A percentile compares a stretch with the other conserved stretches of the same genome.
phyloP scores from a whole-genome alignment of 2,888 invertebrate species.

The Coronaproctus castanopsis region DNA sequence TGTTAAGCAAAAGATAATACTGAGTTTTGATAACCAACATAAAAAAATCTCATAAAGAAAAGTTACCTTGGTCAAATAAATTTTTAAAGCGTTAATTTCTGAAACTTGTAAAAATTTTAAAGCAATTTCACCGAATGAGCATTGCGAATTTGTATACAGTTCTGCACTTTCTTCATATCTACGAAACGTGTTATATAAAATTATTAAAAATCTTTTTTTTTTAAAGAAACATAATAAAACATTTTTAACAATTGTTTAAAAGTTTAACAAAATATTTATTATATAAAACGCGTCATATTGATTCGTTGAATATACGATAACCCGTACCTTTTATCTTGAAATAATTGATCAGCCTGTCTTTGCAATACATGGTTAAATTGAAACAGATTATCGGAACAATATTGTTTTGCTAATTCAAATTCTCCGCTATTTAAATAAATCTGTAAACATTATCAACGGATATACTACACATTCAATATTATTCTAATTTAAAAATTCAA shows the following conservation, averaged over 20 bases:
- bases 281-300: no score
- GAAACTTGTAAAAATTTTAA: slow-evolving; percentile 68
- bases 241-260: no score
- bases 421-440: slow-evolving; percentile 69
- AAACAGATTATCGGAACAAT: slow-evolving; percentile 58
- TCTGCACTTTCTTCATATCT: slow-evolving; percentile 62
- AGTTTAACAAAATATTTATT: no score
- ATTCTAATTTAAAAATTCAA: no score
- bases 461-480: no score
- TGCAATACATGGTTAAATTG: slow-evolving; percentile 64
- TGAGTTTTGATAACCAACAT: no score
- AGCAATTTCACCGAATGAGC: slow-evolving; percentile 80
- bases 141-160: slow-evolving; percentile 67
- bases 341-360: slow-evolving; percentile 64
- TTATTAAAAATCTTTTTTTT: no score
- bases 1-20: no score
- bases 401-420: slow-evolving; percentile 69
- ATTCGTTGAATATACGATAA: no score
- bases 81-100: slow-evolving; percentile 59
- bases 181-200: no score
- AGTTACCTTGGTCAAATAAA: slow-evolving; percentile 48
- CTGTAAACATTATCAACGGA: slow-evolving; percentile 20
- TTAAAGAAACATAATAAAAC: no score
- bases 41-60: no score
- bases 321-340: neutral